Evolutionary conservation across 1,140 invertebrate genomes (phyloP), one percentile per base, ranked within the genome.

Genomic region (Chrysopa pallens): DNA sequence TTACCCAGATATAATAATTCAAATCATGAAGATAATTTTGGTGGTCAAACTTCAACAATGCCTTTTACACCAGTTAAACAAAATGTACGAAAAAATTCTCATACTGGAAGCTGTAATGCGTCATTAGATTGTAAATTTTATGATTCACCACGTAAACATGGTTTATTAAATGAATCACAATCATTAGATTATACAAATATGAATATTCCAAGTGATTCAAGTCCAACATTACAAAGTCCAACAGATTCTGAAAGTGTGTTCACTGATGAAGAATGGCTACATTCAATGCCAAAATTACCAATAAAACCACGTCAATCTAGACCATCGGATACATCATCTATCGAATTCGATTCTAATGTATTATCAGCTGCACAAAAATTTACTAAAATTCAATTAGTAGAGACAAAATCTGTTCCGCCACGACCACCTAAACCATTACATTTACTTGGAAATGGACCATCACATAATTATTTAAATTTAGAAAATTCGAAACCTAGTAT

Each of bases 371-470:
- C 61, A 43, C 64, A 74, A 53, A 55, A 68, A 12, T 73, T 72
- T 50, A 69, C 68, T 4, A 73, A 69, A 51, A 47, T 70, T 44
- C 56, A 60, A 38, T 64, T 69, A 13, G 62, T 62, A 9, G 57
- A 64, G 9, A 40, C 33, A 15, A 51, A 59, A 36, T 52, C 58
- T 14, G 72, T 74, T 9, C 80, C 80, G 7, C 80, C 81, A 4
- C 64, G 80, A 46, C 80, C 80, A n/a, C 81, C 81, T 1, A 84
- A 84, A 61, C 79, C 80, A 6, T 62, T 71, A n/a, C 70, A 76
- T 50, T 53, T 67, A 28, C 43, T 60, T 64, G 56, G 51, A 61
- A 39, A 47, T 55, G 29, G 67, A 52, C 45, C 51, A 9, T 64
- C 69, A 17, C 62, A 68, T 45, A 69, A 64, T 55, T 72, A 76